These are phyloP conservation scores for Drosophila sordidula DNA, from an alignment of 2,888 invertebrate genomes.

Conservation along the genomic window DNA sequence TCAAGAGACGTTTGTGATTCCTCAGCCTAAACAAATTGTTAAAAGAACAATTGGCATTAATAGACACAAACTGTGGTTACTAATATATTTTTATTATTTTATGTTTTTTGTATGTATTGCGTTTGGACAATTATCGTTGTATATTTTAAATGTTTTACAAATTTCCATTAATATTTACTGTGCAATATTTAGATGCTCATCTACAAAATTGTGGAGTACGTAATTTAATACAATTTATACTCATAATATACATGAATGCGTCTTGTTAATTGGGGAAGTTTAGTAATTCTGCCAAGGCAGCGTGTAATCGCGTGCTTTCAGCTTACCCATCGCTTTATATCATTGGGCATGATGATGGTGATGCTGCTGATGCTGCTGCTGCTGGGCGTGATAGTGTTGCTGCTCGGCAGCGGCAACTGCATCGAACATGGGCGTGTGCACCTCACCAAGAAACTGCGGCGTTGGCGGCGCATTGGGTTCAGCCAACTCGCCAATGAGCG, in stretches of 20 bases:
- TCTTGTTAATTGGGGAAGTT: constrained; percentile 23
- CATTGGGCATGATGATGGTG: constrained; percentile 75
- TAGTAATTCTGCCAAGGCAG: constrained; percentile 80
- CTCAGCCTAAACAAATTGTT: not conserved
- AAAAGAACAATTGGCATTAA: not conserved
- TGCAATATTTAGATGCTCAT: constrained; percentile 57
- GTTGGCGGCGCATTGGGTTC: constrained; percentile 82
- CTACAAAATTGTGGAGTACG: constrained; percentile 44
- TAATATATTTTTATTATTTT: constrained; percentile 35
- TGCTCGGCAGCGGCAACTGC: constrained; percentile 82
- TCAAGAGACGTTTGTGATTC: not conserved
- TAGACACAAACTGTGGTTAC: constrained; percentile 18
- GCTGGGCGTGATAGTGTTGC: constrained; percentile 82
- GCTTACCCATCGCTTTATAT: constrained; percentile 67
- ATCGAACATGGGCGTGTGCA: constrained; percentile 83
- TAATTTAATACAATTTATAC: constrained; percentile 39
- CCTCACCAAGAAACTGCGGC: constrained; percentile 82
- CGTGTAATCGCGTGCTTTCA: constrained; percentile 75
- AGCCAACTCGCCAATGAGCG: constrained; percentile 79
- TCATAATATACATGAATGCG: constrained; percentile 33
- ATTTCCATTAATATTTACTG: constrained; percentile 37
- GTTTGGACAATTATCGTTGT: constrained; percentile 10
- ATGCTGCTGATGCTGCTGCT: constrained; percentile 73
- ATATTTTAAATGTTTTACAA: constrained; percentile 22
- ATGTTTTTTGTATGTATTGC: constrained; percentile 25